phyloP scores from a whole-genome alignment of 2,113 vertebrate species.

The Harpagus bidentatus region DNA sequence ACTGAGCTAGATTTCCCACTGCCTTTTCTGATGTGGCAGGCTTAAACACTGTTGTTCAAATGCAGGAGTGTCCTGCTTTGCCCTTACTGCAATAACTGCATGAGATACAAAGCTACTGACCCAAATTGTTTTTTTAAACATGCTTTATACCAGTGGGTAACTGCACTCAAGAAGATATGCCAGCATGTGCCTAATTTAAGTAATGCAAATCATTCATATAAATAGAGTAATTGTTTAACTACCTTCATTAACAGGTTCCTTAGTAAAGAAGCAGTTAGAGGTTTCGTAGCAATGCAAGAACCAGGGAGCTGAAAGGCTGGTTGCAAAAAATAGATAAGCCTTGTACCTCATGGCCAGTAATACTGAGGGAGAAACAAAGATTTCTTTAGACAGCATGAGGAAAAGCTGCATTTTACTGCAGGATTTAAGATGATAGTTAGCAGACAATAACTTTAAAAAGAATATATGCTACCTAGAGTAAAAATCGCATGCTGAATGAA shows the following conservation, averaged over 20 bases:
- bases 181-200: background rate
- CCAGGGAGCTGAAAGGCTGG: background rate
- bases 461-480: background rate
- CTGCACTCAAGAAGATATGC: background rate
- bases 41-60: background rate
- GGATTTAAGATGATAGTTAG: background rate
- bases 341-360: background rate
- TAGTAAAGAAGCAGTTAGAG: background rate
- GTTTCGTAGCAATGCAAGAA: background rate
- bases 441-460: background rate
- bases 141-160: background rate
- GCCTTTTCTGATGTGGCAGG: background rate
- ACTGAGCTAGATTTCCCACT: background rate
- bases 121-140: background rate
- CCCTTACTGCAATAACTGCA: background rate
- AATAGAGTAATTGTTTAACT: background rate
- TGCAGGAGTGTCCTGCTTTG: background rate
- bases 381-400: background rate
- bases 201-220: background rate
- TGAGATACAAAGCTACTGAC: background rate
- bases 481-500: background rate
- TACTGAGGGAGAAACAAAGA: background rate
- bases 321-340: background rate
- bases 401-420: background rate
- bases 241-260: background rate